Conservation (phyloP, 2,888 invertebrate genomes). For the Tetropium fuscum region DNA sequence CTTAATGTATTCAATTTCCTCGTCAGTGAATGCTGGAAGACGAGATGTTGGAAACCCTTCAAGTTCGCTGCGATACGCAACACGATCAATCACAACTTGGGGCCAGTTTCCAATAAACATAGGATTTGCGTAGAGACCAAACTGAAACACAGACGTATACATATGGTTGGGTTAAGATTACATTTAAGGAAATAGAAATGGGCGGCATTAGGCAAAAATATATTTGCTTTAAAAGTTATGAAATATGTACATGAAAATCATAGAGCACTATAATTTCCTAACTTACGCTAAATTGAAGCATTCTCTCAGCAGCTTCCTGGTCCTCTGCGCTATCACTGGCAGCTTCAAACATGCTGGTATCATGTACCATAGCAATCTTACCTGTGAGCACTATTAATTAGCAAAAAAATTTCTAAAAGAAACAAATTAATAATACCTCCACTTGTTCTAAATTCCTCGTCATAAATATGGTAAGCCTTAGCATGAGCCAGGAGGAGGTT, state of each 20-base stretch:
- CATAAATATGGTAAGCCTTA: slow-evolving; percentile 61
- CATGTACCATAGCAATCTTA: slow-evolving; percentile 36
- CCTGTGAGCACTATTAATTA: neutral
- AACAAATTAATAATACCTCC: slow-evolving; percentile 34
- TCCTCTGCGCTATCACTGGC: slow-evolving; percentile 39
- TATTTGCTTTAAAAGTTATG: no score
- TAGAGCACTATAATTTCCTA: neutral
- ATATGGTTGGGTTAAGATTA: no score
- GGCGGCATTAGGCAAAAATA: no score
- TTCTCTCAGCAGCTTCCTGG: slow-evolving; percentile 40
- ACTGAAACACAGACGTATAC: slow-evolving; percentile 33
- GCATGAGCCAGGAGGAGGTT: slow-evolving; percentile 64
- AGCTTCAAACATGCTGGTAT: slow-evolving; percentile 42
- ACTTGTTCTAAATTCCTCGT: slow-evolving; percentile 67
- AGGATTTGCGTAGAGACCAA: slow-evolving; percentile 66
- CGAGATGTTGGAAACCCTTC: slow-evolving; percentile 73
- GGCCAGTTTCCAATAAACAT: slow-evolving; percentile 79
- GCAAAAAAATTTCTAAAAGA: neutral
- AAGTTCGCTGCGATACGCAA: slow-evolving; percentile 70
- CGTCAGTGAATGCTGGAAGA: slow-evolving; percentile 71
- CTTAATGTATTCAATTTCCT: slow-evolving; percentile 72
- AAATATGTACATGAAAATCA: slow-evolving; percentile 1
- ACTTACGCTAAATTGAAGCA: slow-evolving; percentile 43
- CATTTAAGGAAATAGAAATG: no score
- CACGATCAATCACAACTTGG: slow-evolving; percentile 71